These are phyloP conservation scores for Ephydatia muelleri DNA, from an alignment of 37 sponge, comb jelly and placozoan genomes.

Conservation along the genomic window DNA sequence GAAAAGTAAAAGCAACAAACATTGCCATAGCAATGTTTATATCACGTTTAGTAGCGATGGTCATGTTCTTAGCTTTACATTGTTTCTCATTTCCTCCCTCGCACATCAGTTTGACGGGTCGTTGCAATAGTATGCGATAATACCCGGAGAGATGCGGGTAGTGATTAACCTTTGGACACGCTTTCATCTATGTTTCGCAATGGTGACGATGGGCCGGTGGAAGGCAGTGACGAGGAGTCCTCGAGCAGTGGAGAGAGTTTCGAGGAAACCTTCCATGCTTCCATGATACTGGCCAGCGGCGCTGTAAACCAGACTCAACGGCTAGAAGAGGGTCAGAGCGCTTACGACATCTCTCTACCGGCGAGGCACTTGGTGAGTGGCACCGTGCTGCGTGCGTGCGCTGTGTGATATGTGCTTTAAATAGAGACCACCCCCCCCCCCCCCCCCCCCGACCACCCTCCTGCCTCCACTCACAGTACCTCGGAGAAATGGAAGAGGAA, in stretches of 20 bases:
- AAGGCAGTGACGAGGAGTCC: background rate
- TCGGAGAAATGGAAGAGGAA: conserved; percentile 76
- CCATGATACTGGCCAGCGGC: background rate
- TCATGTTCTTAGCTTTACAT: too few species aligned
- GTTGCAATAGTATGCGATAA: background rate
- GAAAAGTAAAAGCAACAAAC: too few species aligned
- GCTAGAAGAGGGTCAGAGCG: background rate
- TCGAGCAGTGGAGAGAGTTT: background rate
- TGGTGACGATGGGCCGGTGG: background rate
- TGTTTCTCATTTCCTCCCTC: too few species aligned
- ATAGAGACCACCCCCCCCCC: background rate
- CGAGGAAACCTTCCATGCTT: background rate
- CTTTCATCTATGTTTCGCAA: background rate
- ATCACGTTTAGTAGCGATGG: too few species aligned
- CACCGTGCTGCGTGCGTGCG: background rate
- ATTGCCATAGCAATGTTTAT: too few species aligned
- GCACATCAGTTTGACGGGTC: too few species aligned
- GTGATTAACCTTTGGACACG: background rate
- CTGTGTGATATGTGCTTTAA: background rate
- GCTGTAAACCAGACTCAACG: background rate
- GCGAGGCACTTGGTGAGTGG: conserved; percentile 66
- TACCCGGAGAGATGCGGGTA: background rate
- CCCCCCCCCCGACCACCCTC: background rate
- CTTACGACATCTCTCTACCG: conserved; percentile 68
- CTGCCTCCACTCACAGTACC: conserved; percentile 39